Conservation (phyloP, 37 sponge, comb jelly and placozoan genomes). For the Eunapius fragilis region DNA sequence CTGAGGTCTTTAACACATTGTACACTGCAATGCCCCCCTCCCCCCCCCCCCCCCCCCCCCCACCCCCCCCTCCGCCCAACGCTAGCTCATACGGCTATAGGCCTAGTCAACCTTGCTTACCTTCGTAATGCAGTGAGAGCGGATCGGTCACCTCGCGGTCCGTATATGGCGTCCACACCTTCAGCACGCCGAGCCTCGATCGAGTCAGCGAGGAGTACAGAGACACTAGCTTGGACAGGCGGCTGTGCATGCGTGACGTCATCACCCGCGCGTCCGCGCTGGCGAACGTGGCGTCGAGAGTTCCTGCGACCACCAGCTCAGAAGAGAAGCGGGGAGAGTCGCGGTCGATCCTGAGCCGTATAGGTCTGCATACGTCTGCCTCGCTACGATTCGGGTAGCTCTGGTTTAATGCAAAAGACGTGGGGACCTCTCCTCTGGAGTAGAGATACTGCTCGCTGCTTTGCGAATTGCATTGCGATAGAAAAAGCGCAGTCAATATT, state of each 20-base stretch:
- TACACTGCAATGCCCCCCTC: too few relatives aligned
- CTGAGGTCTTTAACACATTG: too few relatives aligned
- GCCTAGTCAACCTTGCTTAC: constrained; percentile 20
- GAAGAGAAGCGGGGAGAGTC: constrained; percentile 54
- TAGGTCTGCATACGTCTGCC: constrained; percentile 72
- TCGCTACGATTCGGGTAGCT: constrained; percentile 71
- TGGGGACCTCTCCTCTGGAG: constrained; percentile 44
- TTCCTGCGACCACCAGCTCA: constrained; percentile 38
- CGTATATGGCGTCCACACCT: constrained; percentile 52
- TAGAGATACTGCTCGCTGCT: constrained; percentile 10
- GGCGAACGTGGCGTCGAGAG: constrained; percentile 27
- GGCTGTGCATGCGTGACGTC: constrained; percentile 60
- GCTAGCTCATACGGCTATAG: too few relatives aligned
- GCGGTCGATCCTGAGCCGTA: constrained; percentile 64
- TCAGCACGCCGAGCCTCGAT: constrained; percentile 33
- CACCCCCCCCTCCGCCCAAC: too few relatives aligned
- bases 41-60: too few relatives aligned
- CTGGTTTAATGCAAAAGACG: constrained; percentile 14
- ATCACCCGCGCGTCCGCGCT: constrained; percentile 58
- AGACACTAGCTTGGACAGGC: constrained; percentile 45
- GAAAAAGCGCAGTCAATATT: not conserved
- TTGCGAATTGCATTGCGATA: not conserved
- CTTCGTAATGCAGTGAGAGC: constrained; percentile 82
- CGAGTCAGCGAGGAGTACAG: constrained; percentile 2
- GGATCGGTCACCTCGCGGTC: constrained; percentile 14